These are phyloP conservation scores for Brachirus orientalis DNA, from an alignment of 2,113 vertebrate species.

Conservation along the genomic window DNA sequence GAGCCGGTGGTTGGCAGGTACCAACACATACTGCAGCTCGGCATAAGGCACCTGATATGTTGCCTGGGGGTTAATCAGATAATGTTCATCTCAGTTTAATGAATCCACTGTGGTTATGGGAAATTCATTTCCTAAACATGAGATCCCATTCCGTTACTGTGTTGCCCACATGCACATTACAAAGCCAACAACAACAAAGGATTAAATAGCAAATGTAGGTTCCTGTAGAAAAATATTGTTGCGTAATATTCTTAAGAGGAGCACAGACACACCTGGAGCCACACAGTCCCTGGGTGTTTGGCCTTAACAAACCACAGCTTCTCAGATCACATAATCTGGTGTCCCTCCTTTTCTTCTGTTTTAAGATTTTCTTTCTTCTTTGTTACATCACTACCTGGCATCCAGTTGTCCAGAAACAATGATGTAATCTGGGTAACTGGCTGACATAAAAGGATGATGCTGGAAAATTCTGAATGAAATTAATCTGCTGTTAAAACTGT, in stretches of 20 bases:
- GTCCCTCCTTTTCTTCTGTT: not conserved
- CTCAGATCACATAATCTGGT: not conserved
- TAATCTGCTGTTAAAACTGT: not conserved
- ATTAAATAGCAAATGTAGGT: not conserved
- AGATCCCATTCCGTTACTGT: conserved; percentile 3
- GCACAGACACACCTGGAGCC: conserved; percentile 26
- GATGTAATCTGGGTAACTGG: conserved; percentile 21
- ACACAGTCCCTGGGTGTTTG: conserved; percentile 15
- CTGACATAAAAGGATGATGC: not conserved
- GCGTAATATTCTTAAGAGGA: conserved; percentile 12
- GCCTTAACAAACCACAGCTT: conserved; percentile 26
- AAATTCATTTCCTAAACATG: not conserved
- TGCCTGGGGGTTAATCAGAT: conserved; percentile 26
- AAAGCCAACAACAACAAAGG: not conserved
- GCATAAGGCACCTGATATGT: not conserved
- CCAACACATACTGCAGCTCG: conserved; percentile 10
- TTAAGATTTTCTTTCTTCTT: conserved; percentile 4
- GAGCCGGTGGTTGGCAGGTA: conserved; percentile 7
- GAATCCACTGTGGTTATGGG: conserved; percentile 1
- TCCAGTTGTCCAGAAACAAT: conserved; percentile 23
- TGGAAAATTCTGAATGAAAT: not conserved
- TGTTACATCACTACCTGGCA: conserved; percentile 36
- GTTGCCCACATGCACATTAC: not conserved
- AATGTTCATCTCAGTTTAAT: conserved; percentile 12
- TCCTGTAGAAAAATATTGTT: conserved; percentile 17